Conservation (phyloP, 2,888 invertebrate species). For the Zhengitettix transpicula region DNA sequence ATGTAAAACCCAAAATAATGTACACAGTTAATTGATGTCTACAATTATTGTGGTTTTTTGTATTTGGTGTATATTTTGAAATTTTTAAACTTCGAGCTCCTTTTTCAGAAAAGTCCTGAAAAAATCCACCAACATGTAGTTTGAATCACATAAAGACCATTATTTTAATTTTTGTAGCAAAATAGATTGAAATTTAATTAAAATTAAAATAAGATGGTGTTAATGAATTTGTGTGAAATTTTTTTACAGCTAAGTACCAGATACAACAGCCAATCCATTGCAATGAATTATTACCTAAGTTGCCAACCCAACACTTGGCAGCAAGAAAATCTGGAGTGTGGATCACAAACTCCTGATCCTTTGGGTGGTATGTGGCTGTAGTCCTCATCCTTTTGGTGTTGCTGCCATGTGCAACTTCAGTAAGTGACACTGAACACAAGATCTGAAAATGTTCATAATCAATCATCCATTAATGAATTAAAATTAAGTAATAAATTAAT, state of each 20-base stretch:
- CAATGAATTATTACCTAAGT: slow-evolving; percentile 44
- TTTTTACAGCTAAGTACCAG: not conserved
- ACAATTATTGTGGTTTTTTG: no score
- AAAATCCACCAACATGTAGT: no score
- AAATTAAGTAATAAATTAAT: no score
- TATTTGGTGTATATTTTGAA: no score
- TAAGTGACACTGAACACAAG: slow-evolving; percentile 71
- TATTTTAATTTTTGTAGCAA: no score
- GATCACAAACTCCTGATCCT: slow-evolving; percentile 63
- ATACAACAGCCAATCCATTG: no score
- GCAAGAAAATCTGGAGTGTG: slow-evolving; percentile 89
- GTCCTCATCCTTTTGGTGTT: slow-evolving; percentile 86
- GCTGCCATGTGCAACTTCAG: slow-evolving; percentile 88
- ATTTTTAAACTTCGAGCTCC: no score
- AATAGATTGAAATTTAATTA: not conserved
- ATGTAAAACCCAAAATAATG: no score
- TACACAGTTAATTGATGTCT: no score
- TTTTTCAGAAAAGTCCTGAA: no score
- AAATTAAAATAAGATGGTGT: not conserved
- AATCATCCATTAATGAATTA: no score
- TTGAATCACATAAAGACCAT: no score
- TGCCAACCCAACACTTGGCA: slow-evolving; percentile 93
- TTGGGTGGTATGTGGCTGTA: slow-evolving; percentile 69
- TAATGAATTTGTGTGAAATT: not conserved
- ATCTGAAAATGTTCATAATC: slow-evolving; percentile 21